phyloP scores from a whole-genome alignment of 2,113 vertebrate species.

The Chloroceryle aenea region DNA sequence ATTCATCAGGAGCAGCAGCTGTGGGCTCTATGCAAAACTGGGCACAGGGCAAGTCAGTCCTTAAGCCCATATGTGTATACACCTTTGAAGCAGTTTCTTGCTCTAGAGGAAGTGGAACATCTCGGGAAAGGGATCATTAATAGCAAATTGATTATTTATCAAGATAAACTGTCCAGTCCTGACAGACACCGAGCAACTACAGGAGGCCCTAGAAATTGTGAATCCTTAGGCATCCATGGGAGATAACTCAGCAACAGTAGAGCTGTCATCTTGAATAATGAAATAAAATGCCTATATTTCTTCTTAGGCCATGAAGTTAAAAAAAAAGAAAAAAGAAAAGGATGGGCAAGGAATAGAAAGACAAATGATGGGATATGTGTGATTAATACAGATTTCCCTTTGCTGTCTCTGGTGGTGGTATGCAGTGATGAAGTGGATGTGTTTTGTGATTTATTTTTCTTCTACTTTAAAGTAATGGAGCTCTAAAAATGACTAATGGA shows the following conservation, averaged over 20 bases:
- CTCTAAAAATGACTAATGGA: conserved; percentile 66
- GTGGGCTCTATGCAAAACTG: not conserved
- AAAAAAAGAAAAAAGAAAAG: not conserved
- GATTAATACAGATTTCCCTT: conserved; percentile 20
- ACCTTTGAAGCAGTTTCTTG: not conserved
- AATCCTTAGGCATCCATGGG: not conserved
- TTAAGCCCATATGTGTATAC: not conserved
- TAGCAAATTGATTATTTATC: not conserved
- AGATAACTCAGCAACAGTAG: not conserved
- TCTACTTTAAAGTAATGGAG: conserved; percentile 22
- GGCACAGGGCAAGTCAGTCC: not conserved
- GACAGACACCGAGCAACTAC: not conserved
- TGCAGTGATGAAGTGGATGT: not conserved
- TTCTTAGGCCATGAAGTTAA: not conserved
- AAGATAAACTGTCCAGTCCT: not conserved
- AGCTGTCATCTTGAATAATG: not conserved
- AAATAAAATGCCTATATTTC: not conserved
- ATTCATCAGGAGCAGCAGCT: not conserved
- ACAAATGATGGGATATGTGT: not conserved
- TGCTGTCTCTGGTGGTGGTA: not conserved
- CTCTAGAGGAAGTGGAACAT: not conserved
- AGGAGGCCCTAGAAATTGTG: not conserved
- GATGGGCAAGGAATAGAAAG: not conserved
- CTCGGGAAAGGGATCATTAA: not conserved
- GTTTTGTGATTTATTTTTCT: conserved; percentile 38